phyloP scores from a whole-genome alignment of 2,113 vertebrate species.

The Sardina pilchardus region DNA sequence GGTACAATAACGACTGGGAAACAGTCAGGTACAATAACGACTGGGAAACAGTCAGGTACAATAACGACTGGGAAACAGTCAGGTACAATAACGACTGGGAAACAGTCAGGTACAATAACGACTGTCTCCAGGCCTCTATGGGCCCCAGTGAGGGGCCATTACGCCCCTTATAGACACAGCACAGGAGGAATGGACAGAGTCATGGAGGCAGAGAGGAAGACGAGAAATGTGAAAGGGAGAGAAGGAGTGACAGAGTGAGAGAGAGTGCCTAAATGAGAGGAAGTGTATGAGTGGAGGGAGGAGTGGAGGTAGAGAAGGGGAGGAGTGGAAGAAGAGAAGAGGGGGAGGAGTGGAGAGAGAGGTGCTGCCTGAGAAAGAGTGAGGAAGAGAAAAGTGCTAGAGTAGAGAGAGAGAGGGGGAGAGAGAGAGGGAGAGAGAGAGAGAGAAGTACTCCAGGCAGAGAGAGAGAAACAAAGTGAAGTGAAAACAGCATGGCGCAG shows the following conservation, averaged over 20 bases:
- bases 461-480: conserved; percentile 51
- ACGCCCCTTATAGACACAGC: background rate
- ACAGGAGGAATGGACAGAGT: conserved; percentile 3
- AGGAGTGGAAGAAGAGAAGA: background rate
- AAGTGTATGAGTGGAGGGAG: conserved; percentile 26
- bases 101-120: no score
- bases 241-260: background rate
- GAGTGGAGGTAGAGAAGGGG: background rate
- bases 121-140: background rate
- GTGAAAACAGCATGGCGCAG: background rate
- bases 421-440: conserved; percentile 42
- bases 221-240: background rate
- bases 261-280: conserved; percentile 4
- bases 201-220: conserved; percentile 9
- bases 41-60: no score
- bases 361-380: no score
- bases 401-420: conserved; percentile 37
- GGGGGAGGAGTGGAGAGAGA: background rate
- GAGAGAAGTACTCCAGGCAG: conserved; percentile 46
- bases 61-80: no score
- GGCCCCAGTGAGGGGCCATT: background rate
- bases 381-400: conserved; percentile 21
- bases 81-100: no score
- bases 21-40: no score
- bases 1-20: no score